A percentile compares a stretch with the other conserved stretches of the same genome.
Conservation (phyloP, 2,113 vertebrate species). For the Hippoglossus stenolepis region DNA sequence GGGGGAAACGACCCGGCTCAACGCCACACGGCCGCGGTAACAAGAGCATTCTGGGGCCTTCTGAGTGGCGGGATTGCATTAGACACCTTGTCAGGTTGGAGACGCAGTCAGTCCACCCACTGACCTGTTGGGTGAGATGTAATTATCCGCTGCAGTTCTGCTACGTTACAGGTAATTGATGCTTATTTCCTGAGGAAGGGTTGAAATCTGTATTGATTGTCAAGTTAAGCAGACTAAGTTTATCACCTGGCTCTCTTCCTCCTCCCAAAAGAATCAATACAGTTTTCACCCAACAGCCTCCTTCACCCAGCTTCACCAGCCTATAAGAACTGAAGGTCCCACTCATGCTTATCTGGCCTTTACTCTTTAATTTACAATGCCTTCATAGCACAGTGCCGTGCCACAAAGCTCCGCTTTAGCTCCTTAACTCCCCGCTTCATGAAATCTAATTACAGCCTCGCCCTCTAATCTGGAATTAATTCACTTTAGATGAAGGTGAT, state of each 20-base stretch:
- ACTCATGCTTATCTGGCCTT: constrained; percentile 60
- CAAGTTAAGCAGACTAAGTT: constrained; percentile 89
- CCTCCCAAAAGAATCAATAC: constrained; percentile 88
- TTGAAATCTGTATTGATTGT: constrained; percentile 90
- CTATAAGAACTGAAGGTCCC: constrained; percentile 55
- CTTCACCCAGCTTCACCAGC: constrained; percentile 53
- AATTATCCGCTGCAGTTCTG: constrained; percentile 80
- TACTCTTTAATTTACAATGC: constrained; percentile 42
- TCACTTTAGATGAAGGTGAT: constrained; percentile 77
- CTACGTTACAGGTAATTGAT: constrained; percentile 81
- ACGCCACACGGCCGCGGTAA: constrained; percentile 37
- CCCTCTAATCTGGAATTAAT: constrained; percentile 78
- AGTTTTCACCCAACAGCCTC: constrained; percentile 84
- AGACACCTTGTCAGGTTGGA: constrained; percentile 66
- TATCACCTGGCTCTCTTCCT: constrained; percentile 84
- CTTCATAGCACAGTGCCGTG: constrained; percentile 24
- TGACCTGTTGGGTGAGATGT: constrained; percentile 80
- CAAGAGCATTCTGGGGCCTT: constrained; percentile 43
- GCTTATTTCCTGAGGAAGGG: constrained; percentile 86
- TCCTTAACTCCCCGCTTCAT: constrained; percentile 57
- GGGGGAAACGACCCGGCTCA: constrained; percentile 42
- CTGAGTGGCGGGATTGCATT: constrained; percentile 59
- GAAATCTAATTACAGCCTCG: constrained; percentile 74
- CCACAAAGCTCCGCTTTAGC: constrained; percentile 53
- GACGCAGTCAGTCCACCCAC: constrained; percentile 58